Percentiles rank a stretch among this genome's conserved stretches.
Evolutionary conservation across 2,888 invertebrate genomes (phyloP).

Genomic region (Sphaerophoria rueppellii): DNA sequence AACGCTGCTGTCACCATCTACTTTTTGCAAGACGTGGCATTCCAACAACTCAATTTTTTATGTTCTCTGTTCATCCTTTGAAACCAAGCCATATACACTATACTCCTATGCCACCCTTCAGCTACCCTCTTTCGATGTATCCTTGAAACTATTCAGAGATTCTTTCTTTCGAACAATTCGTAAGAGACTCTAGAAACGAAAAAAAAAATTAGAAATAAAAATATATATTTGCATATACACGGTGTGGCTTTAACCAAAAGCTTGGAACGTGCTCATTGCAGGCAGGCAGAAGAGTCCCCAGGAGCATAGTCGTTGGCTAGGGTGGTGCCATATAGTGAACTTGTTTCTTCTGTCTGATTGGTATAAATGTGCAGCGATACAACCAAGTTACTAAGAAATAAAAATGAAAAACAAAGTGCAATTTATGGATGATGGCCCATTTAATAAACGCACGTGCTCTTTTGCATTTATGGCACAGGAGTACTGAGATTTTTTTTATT

Average conservation of each 20-base stretch:
- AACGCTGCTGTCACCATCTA: background rate
- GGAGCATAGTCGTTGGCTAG: constrained; percentile 37
- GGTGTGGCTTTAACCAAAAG: constrained; percentile 54
- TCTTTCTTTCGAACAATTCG: background rate
- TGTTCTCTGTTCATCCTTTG: constrained; percentile 10
- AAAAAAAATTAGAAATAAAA: constrained; percentile 59
- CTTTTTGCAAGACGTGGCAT: constrained; percentile 56
- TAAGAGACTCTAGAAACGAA: background rate
- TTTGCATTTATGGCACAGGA: constrained; percentile 64
- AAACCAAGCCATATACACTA: constrained; percentile 6
- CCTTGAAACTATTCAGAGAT: constrained; percentile 61
- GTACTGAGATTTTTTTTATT: constrained; percentile 31
- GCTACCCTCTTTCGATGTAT: constrained; percentile 30
- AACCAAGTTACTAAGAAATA: constrained; percentile 30
- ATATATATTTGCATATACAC: constrained; percentile 68
- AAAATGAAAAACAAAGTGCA: constrained; percentile 73
- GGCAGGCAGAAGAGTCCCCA: background rate
- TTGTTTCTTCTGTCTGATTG: constrained; percentile 34
- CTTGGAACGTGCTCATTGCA: constrained; percentile 55
- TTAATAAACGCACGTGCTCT: constrained; percentile 74
- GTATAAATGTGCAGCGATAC: constrained; percentile 59
- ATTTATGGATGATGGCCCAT: constrained; percentile 75
- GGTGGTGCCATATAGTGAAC: constrained; percentile 15
- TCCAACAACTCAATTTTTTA: constrained; percentile 69
- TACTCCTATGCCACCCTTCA: background rate